Evolutionary conservation across 2,888 invertebrate genomes (phyloP).

Genomic region (Phlogophora meticulosa): DNA sequence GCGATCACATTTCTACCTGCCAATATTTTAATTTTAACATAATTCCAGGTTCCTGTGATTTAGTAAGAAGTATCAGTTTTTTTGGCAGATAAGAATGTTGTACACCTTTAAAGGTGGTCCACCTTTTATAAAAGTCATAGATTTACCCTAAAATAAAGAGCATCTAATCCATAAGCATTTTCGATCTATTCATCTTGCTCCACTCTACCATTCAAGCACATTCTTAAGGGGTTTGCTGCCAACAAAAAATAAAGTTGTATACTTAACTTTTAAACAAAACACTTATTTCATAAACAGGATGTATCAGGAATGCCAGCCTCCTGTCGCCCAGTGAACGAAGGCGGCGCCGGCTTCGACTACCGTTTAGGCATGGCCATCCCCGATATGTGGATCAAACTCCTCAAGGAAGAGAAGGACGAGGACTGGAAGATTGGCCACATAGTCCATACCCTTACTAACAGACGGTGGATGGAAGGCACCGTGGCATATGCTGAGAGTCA

Average conservation of each 20-base stretch:
- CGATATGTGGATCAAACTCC: conserved; percentile 99
- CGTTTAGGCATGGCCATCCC: conserved; percentile 99
- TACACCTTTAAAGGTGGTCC: no score
- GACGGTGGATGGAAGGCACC: conserved; percentile 98
- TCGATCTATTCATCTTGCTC: no score
- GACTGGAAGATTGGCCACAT: conserved; percentile 98
- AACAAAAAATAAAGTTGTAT: no score
- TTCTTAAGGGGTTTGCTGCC: no score
- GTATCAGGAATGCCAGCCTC: conserved; percentile 99
- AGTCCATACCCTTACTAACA: conserved; percentile 97
- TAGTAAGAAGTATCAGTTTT: no score
- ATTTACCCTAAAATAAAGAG: no score
- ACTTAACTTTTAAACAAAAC: not conserved
- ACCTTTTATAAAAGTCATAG: no score
- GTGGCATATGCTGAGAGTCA: conserved; percentile 99
- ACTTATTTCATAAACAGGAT: conserved; percentile 90
- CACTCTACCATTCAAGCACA: no score
- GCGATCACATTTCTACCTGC: no score
- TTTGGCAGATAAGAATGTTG: no score
- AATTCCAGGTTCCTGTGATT: no score
- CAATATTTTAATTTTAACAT: no score
- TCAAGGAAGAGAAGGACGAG: conserved; percentile 96
- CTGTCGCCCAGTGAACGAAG: conserved; percentile 98
- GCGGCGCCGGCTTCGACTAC: conserved; percentile 99
- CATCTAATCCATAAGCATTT: not conserved